Evolutionary conservation across 2,888 invertebrate species (phyloP).

Genomic region (Morpho achilles): DNA sequence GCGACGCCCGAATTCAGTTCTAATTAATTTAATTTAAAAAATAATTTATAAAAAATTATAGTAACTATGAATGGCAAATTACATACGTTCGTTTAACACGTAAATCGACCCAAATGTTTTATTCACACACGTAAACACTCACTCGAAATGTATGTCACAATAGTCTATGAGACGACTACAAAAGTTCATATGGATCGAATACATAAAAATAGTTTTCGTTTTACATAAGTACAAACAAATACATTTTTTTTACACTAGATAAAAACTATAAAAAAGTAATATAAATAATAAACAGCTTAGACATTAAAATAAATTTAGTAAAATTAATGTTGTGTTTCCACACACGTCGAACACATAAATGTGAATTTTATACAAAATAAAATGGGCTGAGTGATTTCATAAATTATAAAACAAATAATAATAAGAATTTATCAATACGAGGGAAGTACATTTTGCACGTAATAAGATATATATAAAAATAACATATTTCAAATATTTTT

Average conservation of each 20-base stretch:
- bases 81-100: conserved; percentile 8
- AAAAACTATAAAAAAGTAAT: neutral
- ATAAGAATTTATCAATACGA: no score
- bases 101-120: conserved; percentile 4
- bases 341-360: no score
- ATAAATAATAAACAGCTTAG: neutral
- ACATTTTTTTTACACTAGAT: neutral
- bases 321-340: no score
- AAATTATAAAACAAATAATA: no score
- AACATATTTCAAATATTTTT: no score
- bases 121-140: conserved; percentile 16
- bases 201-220: neutral
- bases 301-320: no score
- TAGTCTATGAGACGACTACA: neutral
- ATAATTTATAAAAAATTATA: conserved; percentile 7
- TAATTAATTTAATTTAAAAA: conserved; percentile 17
- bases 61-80: conserved; percentile 23
- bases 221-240: neutral
- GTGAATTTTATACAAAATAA: no score
- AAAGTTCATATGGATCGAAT: neutral
- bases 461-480: no score
- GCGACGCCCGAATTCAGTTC: conserved; percentile 27
- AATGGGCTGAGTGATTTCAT: no score
- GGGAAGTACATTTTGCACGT: no score
- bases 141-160: conserved; percentile 12